Base-by-base conservation (phyloP, 1,140 invertebrate genomes). In the Aphis craccivora region DNA sequence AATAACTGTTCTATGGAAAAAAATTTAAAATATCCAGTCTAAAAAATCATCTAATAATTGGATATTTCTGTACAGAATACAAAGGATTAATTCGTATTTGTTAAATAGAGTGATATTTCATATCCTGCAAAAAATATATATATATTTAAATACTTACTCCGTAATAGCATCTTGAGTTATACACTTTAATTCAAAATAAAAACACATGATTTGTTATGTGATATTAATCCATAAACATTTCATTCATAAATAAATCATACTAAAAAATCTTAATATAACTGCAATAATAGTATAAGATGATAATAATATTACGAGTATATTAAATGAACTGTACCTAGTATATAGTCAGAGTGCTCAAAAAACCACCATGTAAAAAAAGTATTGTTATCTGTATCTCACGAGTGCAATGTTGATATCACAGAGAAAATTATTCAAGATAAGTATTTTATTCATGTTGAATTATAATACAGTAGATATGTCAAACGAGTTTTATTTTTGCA, bases 401-500 rank as follows among this genome's bases (percentile, higher is more conserved):
- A 51, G 6, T 84, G 86, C 14, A 7, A 8, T n/a, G 18, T 87
- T 87, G 30, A 51, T 51, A 87, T 87, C 86, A 87, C 30, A 37
- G 7, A n/a, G 30, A 48, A 51, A 87, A 51, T 45, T n/a, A 30
- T 48, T 48, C 30, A 43, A n/a, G n/a, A n/a, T n/a, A n/a, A n/a
- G n/a, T n/a, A n/a, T n/a, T n/a, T n/a, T n/a, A n/a, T 48, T 48
- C 30, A 43, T 48, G 25, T 18, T 43, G 9, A n/a, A 86, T 51
- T 87, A 87, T 87, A 25, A 37, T 18, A 23, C 35, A 35, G 88
- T 55, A 89, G 11, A 55, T 40, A 89, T 35, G 35, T 89, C 35
- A 55, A 89, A 89, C 88, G 48, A 55, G 35, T 89, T 89, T 89
- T 55, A 23, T n/a, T 51, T 51, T 51, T 48, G 86, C 45, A n/a